Conservation (phyloP, 2,888 invertebrate genomes). For the Lycophotia porphyrea region DNA sequence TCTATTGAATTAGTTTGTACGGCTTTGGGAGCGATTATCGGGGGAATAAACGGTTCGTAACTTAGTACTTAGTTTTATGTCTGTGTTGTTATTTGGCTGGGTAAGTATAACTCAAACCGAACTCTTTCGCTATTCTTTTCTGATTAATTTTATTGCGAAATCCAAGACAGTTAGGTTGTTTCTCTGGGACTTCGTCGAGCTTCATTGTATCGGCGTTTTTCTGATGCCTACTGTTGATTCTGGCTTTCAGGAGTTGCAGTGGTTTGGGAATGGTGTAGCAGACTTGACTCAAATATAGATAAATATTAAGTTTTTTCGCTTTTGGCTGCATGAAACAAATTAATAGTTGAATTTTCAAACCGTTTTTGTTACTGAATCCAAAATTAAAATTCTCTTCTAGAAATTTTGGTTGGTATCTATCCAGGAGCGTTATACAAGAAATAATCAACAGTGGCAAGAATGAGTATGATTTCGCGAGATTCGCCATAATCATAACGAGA, state of each 20-base stretch:
- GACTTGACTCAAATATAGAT: neutral
- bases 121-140: no score
- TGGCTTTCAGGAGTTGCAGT: no score
- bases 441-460: conserved; percentile 3
- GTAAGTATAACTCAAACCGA: neutral
- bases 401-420: neutral
- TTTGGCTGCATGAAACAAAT: no score
- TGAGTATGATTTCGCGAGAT: conserved; percentile 44
- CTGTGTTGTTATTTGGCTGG: neutral
- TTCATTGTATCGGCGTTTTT: no score
- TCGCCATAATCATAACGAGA: conserved; percentile 54
- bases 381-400: no score
- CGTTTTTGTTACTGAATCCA: no score
- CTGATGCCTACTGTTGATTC: no score
- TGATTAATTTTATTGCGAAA: no score
- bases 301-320: neutral
- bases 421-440: neutral
- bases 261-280: no score
- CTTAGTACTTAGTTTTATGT: neutral
- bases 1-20: conserved; percentile 45
- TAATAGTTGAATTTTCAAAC: no score
- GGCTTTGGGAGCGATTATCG: conserved; percentile 2
- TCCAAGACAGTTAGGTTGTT: no score
- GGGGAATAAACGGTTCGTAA: neutral
- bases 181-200: no score